Evolutionary conservation across 2,113 vertebrate genomes (phyloP), one percentile per base, ranked within the genome.

Genomic region (Athene cunicularia): DNA sequence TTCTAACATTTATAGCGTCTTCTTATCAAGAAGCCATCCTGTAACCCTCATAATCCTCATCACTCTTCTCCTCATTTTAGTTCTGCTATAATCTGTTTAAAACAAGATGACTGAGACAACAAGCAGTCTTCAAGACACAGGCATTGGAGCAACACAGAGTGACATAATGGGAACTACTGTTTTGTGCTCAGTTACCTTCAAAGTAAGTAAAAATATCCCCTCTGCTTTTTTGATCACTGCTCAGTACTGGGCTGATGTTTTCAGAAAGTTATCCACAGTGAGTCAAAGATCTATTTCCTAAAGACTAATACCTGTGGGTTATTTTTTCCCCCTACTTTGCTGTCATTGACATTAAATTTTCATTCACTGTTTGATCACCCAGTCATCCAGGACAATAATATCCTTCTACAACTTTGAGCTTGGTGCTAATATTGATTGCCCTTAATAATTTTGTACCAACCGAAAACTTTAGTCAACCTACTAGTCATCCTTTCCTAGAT

Each of bases 111-210:
- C 26, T 53, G 90, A 83, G 20, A 60, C 37, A 88, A 80, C 6
- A 37, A 37, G 17, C 55, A 52, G 18, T 56, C 52, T 89, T 77
- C n/a, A 63, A 84, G 82, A 52, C 7, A 33, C 0, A 0, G 50
- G 37, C 30, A 45, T 18, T 30, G 50, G 50, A 80, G 63, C 59
- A 91, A 80, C 47, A 62, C 12, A 39, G 33, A 81, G 14, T 81
- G 94, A 95, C 94, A 93, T 74, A 96, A 95, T 35, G 68, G 60
- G 95, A 91, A 59, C 76, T 84, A 24, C 47, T 68, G 18, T 20
- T 89, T 86, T 67, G 12, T 33, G 56, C 47, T 87, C 45, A 23
- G 45, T 64, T 90, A 60, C 66, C 58, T 86, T 94, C 77, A 89
- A 91, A 91, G 47, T 58, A 74, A 80, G 16, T 55, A 86, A 92